Evolutionary conservation across 2,797 vertebrate genomes (phyloP).

Genomic region (Dermochelys coriacea): DNA sequence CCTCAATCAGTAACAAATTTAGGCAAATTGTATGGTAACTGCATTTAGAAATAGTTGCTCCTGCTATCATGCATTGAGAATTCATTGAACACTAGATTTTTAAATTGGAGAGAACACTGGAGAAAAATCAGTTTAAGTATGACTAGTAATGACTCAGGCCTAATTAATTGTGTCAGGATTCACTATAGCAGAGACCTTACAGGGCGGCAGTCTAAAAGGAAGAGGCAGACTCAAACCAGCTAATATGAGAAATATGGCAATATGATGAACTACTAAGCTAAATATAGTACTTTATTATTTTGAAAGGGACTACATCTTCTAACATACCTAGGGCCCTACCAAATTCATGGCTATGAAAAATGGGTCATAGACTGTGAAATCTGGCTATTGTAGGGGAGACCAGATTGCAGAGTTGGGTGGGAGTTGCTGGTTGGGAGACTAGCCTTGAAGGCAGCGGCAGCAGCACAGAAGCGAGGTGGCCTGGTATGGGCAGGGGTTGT

Average conservation of each 20-base stretch:
- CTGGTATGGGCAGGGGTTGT: too few species aligned
- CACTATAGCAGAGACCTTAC: not conserved
- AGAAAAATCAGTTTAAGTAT: conserved; percentile 2
- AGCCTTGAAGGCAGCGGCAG: too few species aligned
- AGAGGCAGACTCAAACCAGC: not conserved
- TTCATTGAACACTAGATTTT: conserved; percentile 28
- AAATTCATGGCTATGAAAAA: too few species aligned
- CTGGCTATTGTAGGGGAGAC: too few species aligned
- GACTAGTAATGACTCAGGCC: not conserved
- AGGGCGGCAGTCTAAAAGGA: not conserved
- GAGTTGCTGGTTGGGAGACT: too few species aligned
- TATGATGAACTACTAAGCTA: not conserved
- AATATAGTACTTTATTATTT: not conserved
- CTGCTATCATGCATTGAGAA: conserved; percentile 4
- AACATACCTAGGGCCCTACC: not conserved
- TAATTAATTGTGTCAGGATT: not conserved
- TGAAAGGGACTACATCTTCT: not conserved
- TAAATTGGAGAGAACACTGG: not conserved
- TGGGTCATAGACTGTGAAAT: too few species aligned
- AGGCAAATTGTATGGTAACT: conserved; percentile 3
- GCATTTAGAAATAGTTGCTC: conserved; percentile 44
- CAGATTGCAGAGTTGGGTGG: too few species aligned
- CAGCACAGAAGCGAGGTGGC: too few species aligned
- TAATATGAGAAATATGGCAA: not conserved
- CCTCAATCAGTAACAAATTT: conserved; percentile 38